Base-by-base conservation (phyloP, 2,797 vertebrate species). In the Malacoraja senta region DNA sequence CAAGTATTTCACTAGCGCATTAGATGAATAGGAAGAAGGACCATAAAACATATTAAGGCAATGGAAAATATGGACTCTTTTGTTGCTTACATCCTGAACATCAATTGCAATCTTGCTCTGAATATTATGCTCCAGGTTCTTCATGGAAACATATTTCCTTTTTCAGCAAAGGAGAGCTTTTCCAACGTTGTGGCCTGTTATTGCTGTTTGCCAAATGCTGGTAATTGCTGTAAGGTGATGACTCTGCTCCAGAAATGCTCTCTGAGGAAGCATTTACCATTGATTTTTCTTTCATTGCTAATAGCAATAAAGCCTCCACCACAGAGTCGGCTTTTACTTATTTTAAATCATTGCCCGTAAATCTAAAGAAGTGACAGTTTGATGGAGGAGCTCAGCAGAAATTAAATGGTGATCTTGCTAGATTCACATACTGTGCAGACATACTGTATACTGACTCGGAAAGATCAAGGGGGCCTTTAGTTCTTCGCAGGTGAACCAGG, bases 211-310 rank as follows among this genome's bases (percentile, higher is more conserved):
- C 71, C 94, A 95, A 95, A 96, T 94, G 94, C 95, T 95, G 95
- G 95, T 94, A 95, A 96, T 96, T 95, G 95, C 95, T 95, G 96
- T 95, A 95, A 95, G 96, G 96, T 96, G 96, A 97, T 97, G 96
- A 97, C 96, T 97, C 93, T 94, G 95, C 95, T 96, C 97, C 96
- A 96, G 96, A 96, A 96, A 95, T 95, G 96, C 96, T 96, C 96
- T 95, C 95, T 94, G 93, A 95, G 95, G 96, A 96, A 95, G 95
- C 95, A 96, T 96, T 97, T 95, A 94, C 94, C 94, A 98, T 98
- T 96, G 98, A 99, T 98, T 98, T 97, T 96, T 76, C 97, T 96
- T 96, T 97, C 96, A 94, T 93, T 95, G 95, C 96, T 98, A 98
- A 98, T 97, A 97, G 97, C 96, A 95, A 97, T 94, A 93, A 96